Evolutionary conservation across 2,888 invertebrate genomes (phyloP).

Genomic region (Lithophane ornitopus): DNA sequence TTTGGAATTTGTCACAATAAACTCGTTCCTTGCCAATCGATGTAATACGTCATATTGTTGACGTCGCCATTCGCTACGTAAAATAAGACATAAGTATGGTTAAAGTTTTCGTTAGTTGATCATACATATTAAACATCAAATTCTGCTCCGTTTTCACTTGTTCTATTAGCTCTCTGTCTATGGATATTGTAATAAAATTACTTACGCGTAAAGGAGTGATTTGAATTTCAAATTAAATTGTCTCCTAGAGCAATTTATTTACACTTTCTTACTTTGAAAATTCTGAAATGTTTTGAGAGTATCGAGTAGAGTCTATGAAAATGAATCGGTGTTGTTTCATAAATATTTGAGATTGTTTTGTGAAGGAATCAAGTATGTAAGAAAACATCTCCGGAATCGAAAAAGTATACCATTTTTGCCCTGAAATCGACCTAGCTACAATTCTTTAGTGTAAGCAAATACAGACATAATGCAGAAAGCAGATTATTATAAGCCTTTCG

Average conservation of each 20-base stretch:
- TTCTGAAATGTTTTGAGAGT: slow-evolving; percentile 5
- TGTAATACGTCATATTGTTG: background rate
- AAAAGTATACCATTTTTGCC: background rate
- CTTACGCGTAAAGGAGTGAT: slow-evolving; percentile 40
- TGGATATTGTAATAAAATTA: slow-evolving; percentile 40
- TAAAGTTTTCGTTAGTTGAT: too few relatives aligned
- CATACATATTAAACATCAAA: too few relatives aligned
- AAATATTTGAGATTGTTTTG: slow-evolving; percentile 1
- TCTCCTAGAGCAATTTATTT: slow-evolving; percentile 30
- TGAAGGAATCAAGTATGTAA: background rate
- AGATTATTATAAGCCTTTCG: background rate
- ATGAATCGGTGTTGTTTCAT: slow-evolving; percentile 1
- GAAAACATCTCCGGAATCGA: background rate
- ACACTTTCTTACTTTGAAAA: slow-evolving; percentile 26
- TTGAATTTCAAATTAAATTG: slow-evolving; percentile 53
- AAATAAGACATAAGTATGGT: too few relatives aligned
- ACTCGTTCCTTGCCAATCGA: background rate
- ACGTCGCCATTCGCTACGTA: background rate
- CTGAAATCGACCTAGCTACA: background rate
- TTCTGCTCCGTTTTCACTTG: slow-evolving; percentile 17
- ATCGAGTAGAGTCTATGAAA: slow-evolving; percentile 16
- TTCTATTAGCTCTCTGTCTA: slow-evolving; percentile 30
- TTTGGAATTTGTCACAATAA: background rate
- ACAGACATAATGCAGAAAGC: background rate
- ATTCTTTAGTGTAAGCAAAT: background rate